These are phyloP conservation scores for Dicerorhinus sumatrensis DNA, from an alignment of 2,113 vertebrate genomes.

Conservation along the genomic window DNA sequence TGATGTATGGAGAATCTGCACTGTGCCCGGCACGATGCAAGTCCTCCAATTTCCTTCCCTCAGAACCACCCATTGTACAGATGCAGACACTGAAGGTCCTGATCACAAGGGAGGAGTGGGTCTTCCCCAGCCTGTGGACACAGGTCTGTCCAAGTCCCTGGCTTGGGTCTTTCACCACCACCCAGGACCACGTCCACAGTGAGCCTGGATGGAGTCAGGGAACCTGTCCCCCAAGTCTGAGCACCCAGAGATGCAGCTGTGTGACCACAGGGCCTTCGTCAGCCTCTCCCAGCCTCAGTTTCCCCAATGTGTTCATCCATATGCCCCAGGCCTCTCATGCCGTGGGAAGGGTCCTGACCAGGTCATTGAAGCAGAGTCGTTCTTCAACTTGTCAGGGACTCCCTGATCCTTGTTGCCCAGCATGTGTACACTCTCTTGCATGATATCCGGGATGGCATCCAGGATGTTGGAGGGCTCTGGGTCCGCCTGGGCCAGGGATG, in stretches of 20 bases:
- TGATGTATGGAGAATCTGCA: not conserved
- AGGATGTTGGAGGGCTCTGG: not conserved
- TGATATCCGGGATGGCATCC: not conserved
- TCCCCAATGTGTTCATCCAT: not conserved
- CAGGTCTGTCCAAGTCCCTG: not conserved
- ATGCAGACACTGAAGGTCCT: not conserved
- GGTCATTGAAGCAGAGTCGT: not conserved
- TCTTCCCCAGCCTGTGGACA: not conserved
- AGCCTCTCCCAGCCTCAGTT: not conserved
- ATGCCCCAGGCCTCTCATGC: not conserved
- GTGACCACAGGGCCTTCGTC: not conserved
- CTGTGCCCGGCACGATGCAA: not conserved
- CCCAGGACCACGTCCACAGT: not conserved
- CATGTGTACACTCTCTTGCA: too few species aligned
- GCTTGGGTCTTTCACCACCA: not conserved
- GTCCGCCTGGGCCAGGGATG: not conserved
- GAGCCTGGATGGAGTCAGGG: not conserved
- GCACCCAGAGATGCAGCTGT: not conserved
- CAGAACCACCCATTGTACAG: not conserved
- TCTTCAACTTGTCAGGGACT: too few species aligned
- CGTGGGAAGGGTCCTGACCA: conserved; percentile 31
- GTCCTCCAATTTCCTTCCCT: not conserved
- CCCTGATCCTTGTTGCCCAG: too few species aligned
- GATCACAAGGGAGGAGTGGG: too few species aligned
- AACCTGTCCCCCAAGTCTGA: not conserved